Evolutionary conservation across 2,888 invertebrate genomes (phyloP), one percentile per base, ranked within the genome.

Genomic region (Galerucella pusilla): DNA sequence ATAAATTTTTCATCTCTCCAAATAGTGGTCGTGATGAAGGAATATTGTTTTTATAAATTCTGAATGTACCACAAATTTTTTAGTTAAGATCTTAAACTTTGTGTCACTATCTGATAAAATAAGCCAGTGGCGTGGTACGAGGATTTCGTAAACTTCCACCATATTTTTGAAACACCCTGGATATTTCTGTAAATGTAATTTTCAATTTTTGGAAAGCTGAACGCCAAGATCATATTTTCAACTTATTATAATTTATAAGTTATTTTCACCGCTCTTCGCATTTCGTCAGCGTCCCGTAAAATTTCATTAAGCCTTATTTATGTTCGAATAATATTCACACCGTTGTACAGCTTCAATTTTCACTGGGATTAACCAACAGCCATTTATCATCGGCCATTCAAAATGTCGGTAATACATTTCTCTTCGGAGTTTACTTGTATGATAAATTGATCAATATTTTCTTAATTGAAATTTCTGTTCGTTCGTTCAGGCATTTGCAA

Each of bases 391-490:
- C 70, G 46, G 28, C 63, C 70, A 64, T 70, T 70, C 63, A 63
- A 70, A 70, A 63, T 28, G 61, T 61, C 35, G 28, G 49, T 70
- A 70, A 63, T 70, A 52, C 70, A 52, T 16, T 57, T 10, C 57
- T 69, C 69, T 61, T 46, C 65, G 60, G 20, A 16, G 57, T 57
- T 28, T 75, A 70, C 67, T 60, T 61, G 60, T 46, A 63, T 66
- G 72, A 73, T 75, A 73, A 73, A 75, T 73, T 73, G 75, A 68
- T 70, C 70, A 70, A 70, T 70, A 70, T 70, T 63, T 63, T 70
- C 61, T 63, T 70, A 70, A 70, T 70, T 70, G 70, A 70, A 70
- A 70, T 70, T 70, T 70, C 63, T 54, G 60, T 70, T 70, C 52
- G 52, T 28, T 20, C 10, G 42, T 52, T 28, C 49, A 60, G 28